Conservation (phyloP, 2,113 vertebrate species). For the Gymnocephalus cernua region DNA sequence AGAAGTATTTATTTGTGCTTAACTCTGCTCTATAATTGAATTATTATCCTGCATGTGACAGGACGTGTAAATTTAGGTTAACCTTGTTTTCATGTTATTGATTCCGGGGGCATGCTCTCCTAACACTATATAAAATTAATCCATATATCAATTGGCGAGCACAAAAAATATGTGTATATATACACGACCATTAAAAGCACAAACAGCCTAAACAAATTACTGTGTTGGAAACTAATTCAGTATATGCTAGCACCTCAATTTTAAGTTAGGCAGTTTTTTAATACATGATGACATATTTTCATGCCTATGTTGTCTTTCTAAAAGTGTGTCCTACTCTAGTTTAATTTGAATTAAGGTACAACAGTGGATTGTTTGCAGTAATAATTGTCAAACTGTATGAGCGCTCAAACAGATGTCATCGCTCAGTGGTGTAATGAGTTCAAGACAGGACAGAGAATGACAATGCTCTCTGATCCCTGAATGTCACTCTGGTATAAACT, state of each 20-base stretch:
- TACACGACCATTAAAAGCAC: slow-evolving; percentile 29
- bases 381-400: slow-evolving; percentile 66
- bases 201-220: slow-evolving; percentile 25
- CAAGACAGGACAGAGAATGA: slow-evolving; percentile 70
- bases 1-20: not conserved
- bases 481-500: slow-evolving; percentile 79
- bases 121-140: slow-evolving; percentile 58
- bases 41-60: slow-evolving; percentile 60
- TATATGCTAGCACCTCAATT: not conserved
- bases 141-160: slow-evolving; percentile 61
- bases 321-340: slow-evolving; percentile 33
- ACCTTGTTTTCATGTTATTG: slow-evolving; percentile 67
- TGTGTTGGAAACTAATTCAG: slow-evolving; percentile 1
- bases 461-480: slow-evolving; percentile 84
- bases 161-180: slow-evolving; percentile 31
- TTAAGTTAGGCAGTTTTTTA: not conserved
- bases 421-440: slow-evolving; percentile 73
- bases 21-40: slow-evolving; percentile 47
- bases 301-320: slow-evolving; percentile 15
- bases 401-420: slow-evolving; percentile 66
- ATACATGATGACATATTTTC: not conserved
- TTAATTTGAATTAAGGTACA: slow-evolving; percentile 52
- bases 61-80: slow-evolving; percentile 64
- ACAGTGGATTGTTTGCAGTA: slow-evolving; percentile 62
- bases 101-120: slow-evolving; percentile 55